phyloP scores from a whole-genome alignment of 2,888 invertebrate species.

The Blera fallax region DNA sequence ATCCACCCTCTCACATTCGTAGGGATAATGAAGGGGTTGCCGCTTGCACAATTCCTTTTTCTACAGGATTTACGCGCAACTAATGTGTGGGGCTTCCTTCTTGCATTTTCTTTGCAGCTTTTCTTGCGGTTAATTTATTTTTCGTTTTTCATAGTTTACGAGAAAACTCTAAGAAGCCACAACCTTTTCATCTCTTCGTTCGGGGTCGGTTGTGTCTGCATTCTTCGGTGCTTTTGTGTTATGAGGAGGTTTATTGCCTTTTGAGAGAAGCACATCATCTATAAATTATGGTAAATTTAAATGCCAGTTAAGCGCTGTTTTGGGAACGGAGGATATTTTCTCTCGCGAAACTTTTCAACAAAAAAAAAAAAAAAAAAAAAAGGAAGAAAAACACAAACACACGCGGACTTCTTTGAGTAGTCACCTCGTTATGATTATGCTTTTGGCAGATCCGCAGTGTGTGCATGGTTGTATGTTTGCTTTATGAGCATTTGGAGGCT shows the following conservation, averaged over 20 bases:
- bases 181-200: constrained; percentile 31
- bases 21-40: constrained; percentile 1
- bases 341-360: constrained; percentile 53
- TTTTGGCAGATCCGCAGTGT: constrained; percentile 13
- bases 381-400: no score
- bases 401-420: constrained; percentile 40
- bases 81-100: constrained; percentile 60
- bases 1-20: background rate
- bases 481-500: constrained; percentile 35
- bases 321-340: constrained; percentile 49
- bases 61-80: constrained; percentile 43
- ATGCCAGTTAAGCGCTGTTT: constrained; percentile 70
- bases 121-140: constrained; percentile 43
- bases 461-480: background rate
- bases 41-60: constrained; percentile 9
- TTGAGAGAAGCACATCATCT: constrained; percentile 66
- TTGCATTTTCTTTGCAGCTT: constrained; percentile 30
- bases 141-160: constrained; percentile 20
- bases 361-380: no score
- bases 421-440: constrained; percentile 69
- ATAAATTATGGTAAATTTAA: constrained; percentile 72
- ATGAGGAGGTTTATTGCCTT: constrained; percentile 56
- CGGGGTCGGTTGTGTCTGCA: constrained; percentile 24
- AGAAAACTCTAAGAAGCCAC: constrained; percentile 32
- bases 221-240: constrained; percentile 29